These are phyloP conservation scores for Sylvilagus floridanus DNA, from an alignment of 2,797 vertebrate species.

Conservation along the genomic window DNA sequence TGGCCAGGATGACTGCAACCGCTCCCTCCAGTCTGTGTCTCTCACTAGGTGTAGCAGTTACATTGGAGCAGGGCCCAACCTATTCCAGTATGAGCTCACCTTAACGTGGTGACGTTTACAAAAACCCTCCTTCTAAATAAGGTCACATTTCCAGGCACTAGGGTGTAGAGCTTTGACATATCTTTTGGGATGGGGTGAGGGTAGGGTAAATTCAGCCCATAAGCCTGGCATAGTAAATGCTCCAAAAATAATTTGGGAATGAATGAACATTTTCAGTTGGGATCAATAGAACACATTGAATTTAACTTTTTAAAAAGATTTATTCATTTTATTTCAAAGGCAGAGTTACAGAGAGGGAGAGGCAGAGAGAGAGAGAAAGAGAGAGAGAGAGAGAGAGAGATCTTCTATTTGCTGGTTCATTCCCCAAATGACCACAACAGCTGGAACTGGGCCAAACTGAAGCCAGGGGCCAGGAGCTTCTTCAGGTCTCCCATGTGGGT, in stretches of 20 bases:
- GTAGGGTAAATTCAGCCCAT: background rate
- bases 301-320: background rate
- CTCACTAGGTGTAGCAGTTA: background rate
- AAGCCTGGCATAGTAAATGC: background rate
- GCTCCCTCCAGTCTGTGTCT: background rate
- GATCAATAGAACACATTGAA: background rate
- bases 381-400: too few relatives aligned
- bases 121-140: conserved; percentile 31
- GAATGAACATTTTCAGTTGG: conserved; percentile 10
- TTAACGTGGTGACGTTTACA: conserved; percentile 42
- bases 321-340: too few relatives aligned
- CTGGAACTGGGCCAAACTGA: too few relatives aligned
- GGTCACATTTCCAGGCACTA: background rate
- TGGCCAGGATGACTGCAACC: background rate
- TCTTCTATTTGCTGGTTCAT: too few relatives aligned
- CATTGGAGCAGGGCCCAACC: background rate
- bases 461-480: too few relatives aligned
- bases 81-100: background rate
- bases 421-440: too few relatives aligned
- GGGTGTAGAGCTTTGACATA: background rate
- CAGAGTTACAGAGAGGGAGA: too few relatives aligned
- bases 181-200: background rate
- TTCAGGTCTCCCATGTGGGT: too few relatives aligned
- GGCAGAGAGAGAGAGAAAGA: too few relatives aligned
- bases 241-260: conserved; percentile 27